phyloP scores from a whole-genome alignment of 2,797 vertebrate genomes.

The Columba guinea region DNA sequence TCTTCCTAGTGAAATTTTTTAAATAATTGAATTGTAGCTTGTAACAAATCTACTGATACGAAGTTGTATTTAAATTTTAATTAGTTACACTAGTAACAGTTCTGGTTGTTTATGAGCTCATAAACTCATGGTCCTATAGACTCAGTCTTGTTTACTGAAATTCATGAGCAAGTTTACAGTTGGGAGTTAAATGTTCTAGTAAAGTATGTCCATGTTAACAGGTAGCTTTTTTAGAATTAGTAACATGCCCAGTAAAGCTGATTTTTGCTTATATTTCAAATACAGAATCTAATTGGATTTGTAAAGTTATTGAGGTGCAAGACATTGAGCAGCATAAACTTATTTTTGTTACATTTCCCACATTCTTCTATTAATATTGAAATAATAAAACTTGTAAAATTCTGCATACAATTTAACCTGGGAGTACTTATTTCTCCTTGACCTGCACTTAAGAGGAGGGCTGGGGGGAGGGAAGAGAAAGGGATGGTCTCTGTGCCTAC shows the following conservation, averaged over 20 bases:
- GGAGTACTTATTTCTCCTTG: not conserved
- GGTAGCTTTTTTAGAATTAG: not conserved
- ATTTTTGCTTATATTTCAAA: not conserved
- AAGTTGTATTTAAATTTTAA: not conserved
- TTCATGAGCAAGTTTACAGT: not conserved
- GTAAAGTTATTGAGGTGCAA: not conserved
- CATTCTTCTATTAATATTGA: not conserved
- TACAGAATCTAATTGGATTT: not conserved
- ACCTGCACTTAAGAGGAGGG: not conserved
- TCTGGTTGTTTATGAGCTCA: not conserved
- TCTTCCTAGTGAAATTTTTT: not conserved
- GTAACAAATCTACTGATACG: not conserved
- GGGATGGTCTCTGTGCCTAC: not conserved
- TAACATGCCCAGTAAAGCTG: not conserved
- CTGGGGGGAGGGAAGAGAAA: not conserved
- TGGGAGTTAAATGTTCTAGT: not conserved
- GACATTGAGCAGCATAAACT: not conserved
- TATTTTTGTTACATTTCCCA: not conserved
- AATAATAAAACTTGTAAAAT: not conserved
- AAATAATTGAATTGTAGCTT: accelerated
- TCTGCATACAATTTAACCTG: not conserved
- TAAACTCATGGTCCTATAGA: not conserved
- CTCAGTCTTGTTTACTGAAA: not conserved
- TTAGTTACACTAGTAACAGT: not conserved
- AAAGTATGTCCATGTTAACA: not conserved